These are phyloP conservation scores for Apodemus speciosus DNA, from an alignment of 2,113 vertebrate species.

Conservation along the genomic window DNA sequence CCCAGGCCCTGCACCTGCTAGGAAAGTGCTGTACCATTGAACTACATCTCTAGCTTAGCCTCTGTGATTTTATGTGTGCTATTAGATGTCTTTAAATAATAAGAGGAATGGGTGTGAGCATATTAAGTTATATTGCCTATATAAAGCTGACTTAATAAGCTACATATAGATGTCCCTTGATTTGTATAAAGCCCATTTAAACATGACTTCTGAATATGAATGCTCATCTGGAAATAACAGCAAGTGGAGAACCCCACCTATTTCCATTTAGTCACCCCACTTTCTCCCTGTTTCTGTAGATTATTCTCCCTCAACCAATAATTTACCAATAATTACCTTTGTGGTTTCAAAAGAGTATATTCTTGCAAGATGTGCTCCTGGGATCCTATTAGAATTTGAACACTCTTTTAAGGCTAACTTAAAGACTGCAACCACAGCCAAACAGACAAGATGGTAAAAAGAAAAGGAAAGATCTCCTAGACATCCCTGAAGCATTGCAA, in stretches of 20 bases:
- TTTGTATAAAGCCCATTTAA: constrained; percentile 26
- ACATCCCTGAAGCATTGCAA: background rate
- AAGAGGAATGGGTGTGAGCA: background rate
- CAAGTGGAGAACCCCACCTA: background rate
- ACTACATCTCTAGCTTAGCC: background rate
- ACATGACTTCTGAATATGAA: background rate
- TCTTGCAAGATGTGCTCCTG: background rate
- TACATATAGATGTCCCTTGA: background rate
- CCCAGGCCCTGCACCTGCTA: background rate
- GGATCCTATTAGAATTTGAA: background rate
- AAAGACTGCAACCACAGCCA: background rate
- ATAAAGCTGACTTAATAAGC: background rate
- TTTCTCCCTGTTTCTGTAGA: background rate
- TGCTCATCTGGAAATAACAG: background rate
- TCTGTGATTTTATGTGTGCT: background rate
- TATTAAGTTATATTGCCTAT: background rate
- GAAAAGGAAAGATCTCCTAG: background rate
- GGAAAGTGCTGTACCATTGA: background rate
- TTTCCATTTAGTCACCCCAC: background rate
- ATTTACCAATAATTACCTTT: background rate
- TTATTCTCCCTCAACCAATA: background rate
- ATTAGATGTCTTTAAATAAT: background rate
- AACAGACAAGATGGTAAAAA: background rate
- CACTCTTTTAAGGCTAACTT: background rate
- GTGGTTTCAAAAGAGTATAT: background rate